These are phyloP conservation scores for Harpagoxenus sublaevis DNA, from an alignment of 2,888 invertebrate species.

Conservation along the genomic window DNA sequence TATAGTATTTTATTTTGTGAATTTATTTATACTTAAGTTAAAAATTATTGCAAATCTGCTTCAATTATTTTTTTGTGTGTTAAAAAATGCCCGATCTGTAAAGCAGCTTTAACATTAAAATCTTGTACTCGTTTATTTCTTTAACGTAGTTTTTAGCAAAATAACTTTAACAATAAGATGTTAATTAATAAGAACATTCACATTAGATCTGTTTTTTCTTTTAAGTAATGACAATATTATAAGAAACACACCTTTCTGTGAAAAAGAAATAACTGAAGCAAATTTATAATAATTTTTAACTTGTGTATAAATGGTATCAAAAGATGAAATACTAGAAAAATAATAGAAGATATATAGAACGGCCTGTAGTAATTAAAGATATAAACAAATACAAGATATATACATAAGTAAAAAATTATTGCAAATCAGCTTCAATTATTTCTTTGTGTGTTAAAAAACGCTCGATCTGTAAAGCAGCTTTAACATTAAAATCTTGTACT, in stretches of 20 bases:
- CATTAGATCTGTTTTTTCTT: neutral
- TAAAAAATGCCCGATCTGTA: slow-evolving; percentile 78
- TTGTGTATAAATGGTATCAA: neutral
- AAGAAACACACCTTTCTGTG: neutral
- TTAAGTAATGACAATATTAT: neutral
- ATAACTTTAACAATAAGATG: neutral
- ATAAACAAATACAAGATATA: slow-evolving; percentile 64
- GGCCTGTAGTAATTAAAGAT: slow-evolving; percentile 67
- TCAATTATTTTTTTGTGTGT: neutral
- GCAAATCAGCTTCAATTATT: neutral
- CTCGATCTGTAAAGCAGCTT: too few species aligned
- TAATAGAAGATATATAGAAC: neutral
- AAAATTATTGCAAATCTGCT: neutral
- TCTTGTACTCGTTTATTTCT: neutral
- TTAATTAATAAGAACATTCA: neutral
- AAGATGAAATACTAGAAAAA: neutral
- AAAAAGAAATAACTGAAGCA: neutral
- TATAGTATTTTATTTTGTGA: neutral
- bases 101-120: slow-evolving; percentile 64
- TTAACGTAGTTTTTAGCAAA: neutral
- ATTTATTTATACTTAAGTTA: neutral
- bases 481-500: too few species aligned
- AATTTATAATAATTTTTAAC: neutral
- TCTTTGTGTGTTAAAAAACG: neutral
- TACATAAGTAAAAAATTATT: neutral